phyloP scores from a whole-genome alignment of 2,888 invertebrate genomes.

The Brenthis hecate region DNA sequence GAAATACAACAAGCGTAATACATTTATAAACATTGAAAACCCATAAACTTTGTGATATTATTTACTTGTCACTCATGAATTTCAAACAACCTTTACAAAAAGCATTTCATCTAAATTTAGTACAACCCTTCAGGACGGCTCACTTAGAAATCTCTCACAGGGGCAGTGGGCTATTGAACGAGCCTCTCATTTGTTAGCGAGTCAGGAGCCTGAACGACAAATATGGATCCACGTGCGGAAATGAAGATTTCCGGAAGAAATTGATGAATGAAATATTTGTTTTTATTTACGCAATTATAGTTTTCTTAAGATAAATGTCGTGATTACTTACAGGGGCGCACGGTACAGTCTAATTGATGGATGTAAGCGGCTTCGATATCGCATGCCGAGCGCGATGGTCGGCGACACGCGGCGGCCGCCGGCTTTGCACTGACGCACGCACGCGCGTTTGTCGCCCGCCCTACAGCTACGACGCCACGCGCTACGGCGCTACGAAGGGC shows the following conservation, averaged over 20 bases:
- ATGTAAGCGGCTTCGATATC: slow-evolving; percentile 49
- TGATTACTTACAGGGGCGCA: slow-evolving; percentile 77
- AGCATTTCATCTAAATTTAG: slow-evolving; percentile 50
- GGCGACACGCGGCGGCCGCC: slow-evolving; percentile 71
- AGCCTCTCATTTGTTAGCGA: slow-evolving; percentile 75
- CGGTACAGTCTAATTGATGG: slow-evolving; percentile 59
- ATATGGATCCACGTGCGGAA: slow-evolving; percentile 73
- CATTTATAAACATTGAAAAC: too few relatives aligned
- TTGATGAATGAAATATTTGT: slow-evolving; percentile 52
- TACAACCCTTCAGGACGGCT: slow-evolving; percentile 70
- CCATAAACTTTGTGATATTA: background rate
- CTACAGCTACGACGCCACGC: slow-evolving; percentile 56
- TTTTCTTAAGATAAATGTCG: slow-evolving; percentile 18
- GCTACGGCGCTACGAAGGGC: slow-evolving; percentile 58
- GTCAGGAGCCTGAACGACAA: slow-evolving; percentile 59
- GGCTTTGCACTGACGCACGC: slow-evolving; percentile 73
- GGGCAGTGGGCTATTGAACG: slow-evolving; percentile 82
- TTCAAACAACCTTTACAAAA: slow-evolving; percentile 14
- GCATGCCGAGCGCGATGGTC: slow-evolving; percentile 68
- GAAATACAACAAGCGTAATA: too few relatives aligned
- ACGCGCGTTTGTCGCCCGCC: slow-evolving; percentile 51
- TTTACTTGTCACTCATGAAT: slow-evolving; percentile 27
- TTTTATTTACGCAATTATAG: background rate
- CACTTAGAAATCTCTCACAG: slow-evolving; percentile 73
- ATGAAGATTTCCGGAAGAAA: slow-evolving; percentile 50